A percentile compares a stretch with the other conserved stretches of the same genome.
These are phyloP conservation scores for Drosophila stalkeri DNA, from an alignment of 2,888 invertebrate genomes.

Conservation along the genomic window DNA sequence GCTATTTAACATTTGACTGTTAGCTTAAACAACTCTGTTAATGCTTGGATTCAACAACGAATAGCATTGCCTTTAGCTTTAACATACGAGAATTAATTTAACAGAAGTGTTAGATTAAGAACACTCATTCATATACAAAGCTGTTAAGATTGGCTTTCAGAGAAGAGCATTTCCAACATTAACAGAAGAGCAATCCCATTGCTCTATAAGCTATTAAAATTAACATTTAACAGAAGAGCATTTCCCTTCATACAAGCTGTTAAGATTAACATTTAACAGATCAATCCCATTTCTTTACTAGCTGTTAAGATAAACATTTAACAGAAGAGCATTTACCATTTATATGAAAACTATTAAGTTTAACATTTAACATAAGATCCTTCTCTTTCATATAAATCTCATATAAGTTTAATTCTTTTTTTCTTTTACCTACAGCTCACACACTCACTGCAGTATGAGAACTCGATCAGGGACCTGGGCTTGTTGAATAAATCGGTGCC, in stretches of 20 bases:
- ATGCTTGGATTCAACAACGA: not conserved
- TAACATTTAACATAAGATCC: not conserved
- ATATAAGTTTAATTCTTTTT: not conserved
- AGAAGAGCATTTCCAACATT: not conserved
- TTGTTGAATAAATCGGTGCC: constrained; percentile 90
- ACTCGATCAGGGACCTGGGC: constrained; percentile 91
- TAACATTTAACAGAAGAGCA: not conserved
- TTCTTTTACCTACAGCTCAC: constrained; percentile 86
- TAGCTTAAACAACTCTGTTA: not conserved
- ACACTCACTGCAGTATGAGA: constrained; percentile 96
- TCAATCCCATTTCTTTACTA: no score
- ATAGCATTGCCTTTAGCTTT: not conserved
- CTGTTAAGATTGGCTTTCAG: no score
- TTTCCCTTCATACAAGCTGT: no score
- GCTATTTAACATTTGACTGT: not conserved
- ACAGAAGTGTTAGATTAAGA: not conserved
- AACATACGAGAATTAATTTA: no score
- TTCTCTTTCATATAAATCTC: not conserved
- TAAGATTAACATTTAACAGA: no score
- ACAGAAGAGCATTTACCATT: no score
- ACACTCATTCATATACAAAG: not conserved
- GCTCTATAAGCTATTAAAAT: not conserved
- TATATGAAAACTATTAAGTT: not conserved
- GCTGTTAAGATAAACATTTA: no score
- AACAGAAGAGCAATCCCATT: no score